Conservation (phyloP, 1,140 invertebrate genomes). For the Drosophila simulans region DNA sequence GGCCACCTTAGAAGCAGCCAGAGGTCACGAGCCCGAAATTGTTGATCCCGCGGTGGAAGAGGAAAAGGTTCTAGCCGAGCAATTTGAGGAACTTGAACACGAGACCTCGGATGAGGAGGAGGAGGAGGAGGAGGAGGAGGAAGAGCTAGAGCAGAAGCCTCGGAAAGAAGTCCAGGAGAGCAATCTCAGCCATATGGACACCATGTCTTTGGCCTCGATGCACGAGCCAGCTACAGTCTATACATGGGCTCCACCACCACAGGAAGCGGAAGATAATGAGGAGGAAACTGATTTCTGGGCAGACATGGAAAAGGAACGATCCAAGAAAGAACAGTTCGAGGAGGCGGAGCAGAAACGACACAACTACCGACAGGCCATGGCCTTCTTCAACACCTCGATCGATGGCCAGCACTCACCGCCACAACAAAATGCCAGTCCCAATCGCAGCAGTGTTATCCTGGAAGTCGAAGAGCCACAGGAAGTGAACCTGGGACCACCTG, state of each 20-base stretch:
- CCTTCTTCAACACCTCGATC: constrained; percentile 79
- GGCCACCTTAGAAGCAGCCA: constrained; percentile 69
- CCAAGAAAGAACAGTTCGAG: constrained; percentile 48
- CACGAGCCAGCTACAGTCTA: constrained; percentile 70
- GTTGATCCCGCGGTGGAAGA: constrained; percentile 68
- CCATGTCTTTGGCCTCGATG: constrained; percentile 73
- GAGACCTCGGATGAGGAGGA: constrained; percentile 11
- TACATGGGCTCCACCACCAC: constrained; percentile 43
- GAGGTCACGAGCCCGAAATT: constrained; percentile 65
- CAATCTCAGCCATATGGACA: constrained; percentile 54
- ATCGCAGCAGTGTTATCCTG: constrained; percentile 50
- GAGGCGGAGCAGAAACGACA: constrained; percentile 73
- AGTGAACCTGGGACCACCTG: constrained; percentile 54
- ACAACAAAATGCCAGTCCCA: constrained; percentile 14
- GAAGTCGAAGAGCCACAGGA: constrained; percentile 46
- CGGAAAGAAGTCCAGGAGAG: constrained; percentile 8
- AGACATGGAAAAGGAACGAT: constrained; percentile 62
- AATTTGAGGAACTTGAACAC: constrained; percentile 63
- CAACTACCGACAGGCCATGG: constrained; percentile 80
- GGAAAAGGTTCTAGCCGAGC: constrained; percentile 51
- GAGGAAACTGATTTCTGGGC: constrained; percentile 71
- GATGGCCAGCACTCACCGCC: constrained; percentile 70
- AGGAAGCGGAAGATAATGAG: constrained; percentile 2
- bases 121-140: background rate
- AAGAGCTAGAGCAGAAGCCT: background rate